Conservation (phyloP, 2,888 invertebrate species). For the Cataglyphis altisquamis region DNA sequence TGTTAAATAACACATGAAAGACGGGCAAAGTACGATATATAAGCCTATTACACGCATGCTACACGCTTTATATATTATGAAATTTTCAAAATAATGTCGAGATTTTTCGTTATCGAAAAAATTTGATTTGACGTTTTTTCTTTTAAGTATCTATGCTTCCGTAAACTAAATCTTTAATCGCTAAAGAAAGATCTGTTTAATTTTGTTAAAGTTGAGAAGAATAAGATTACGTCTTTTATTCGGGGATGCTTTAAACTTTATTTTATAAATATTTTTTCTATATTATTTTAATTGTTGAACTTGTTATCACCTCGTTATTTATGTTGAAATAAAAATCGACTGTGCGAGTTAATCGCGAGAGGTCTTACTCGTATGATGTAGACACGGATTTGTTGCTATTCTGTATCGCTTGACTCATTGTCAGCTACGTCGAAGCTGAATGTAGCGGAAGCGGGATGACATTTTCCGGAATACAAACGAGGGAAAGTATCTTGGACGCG, state of each 20-base stretch:
- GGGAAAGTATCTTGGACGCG: conserved; percentile 35
- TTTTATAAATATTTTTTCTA: background rate
- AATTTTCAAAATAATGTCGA: conserved; percentile 13
- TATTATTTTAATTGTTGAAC: background rate
- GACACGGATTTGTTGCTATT: background rate
- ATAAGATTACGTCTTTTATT: background rate
- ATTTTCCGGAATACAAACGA: conserved; percentile 50
- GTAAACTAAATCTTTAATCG: background rate
- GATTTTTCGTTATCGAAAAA: background rate
- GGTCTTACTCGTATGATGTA: background rate
- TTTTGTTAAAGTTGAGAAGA: background rate
- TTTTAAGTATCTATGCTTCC: background rate
- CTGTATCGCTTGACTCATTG: background rate
- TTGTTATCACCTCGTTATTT: background rate
- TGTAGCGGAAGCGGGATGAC: conserved; percentile 34
- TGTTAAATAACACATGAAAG: conserved; percentile 25
- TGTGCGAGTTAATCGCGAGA: background rate
- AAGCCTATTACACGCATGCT: background rate
- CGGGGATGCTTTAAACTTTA: background rate
- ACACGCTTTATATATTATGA: background rate
- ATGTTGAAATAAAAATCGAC: background rate
- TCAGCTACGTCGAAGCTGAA: conserved; percentile 5
- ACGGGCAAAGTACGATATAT: conserved; percentile 12
- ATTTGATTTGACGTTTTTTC: background rate
- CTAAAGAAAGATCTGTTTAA: background rate